Evolutionary conservation across 2,113 vertebrate species (phyloP).

Genomic region (Planiliza haematocheilus): DNA sequence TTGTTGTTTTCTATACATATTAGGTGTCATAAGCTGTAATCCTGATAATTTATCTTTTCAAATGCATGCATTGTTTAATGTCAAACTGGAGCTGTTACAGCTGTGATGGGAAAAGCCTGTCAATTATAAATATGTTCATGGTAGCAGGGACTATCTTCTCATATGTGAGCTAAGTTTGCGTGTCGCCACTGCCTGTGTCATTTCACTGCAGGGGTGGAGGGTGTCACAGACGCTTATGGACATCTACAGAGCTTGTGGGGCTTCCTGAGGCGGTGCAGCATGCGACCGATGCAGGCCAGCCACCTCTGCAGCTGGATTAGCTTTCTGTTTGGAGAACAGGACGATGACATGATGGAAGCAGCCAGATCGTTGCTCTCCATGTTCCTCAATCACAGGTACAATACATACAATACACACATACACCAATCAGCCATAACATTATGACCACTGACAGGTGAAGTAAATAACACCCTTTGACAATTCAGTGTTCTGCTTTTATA

Average conservation of each 20-base stretch:
- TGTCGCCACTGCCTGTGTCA: not conserved
- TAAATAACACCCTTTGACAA: no score
- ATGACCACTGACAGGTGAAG: no score
- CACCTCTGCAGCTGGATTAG: conserved; percentile 89
- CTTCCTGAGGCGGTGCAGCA: conserved; percentile 82
- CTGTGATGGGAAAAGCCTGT: no score
- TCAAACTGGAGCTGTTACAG: not conserved
- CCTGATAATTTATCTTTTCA: not conserved
- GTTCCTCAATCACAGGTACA: conserved; percentile 83
- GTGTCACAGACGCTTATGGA: conserved; percentile 50
- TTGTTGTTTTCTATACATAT: not conserved
- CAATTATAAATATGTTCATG: no score
- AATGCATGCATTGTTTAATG: not conserved
- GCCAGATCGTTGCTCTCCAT: conserved; percentile 84
- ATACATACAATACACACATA: no score
- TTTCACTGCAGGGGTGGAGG: conserved; percentile 37
- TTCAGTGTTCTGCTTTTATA: no score
- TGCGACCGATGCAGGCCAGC: conserved; percentile 18
- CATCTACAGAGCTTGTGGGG: conserved; percentile 76
- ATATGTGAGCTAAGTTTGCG: not conserved
- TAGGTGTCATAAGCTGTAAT: not conserved
- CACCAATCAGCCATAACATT: no score
- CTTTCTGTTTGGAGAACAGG: conserved; percentile 91
- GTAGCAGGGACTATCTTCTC: conserved; percentile 49
- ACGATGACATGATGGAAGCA: conserved; percentile 97